Base-by-base conservation (phyloP, 2,113 vertebrate genomes). In the Nerophis ophidion region DNA sequence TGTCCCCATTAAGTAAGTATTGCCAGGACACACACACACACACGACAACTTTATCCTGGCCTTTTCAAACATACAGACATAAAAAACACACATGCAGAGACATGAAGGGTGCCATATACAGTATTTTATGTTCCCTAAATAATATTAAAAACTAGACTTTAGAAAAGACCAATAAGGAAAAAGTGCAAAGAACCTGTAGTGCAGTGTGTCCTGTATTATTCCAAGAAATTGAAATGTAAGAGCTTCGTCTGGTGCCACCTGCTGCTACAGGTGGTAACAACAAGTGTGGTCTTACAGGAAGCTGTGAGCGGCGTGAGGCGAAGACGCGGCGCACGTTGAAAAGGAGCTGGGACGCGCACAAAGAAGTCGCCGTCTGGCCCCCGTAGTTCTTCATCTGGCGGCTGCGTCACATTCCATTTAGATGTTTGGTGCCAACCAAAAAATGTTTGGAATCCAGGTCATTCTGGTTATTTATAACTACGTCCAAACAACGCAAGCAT, bases 1-100 rank as follows among this genome's bases (percentile, higher is more conserved):
- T n/a, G n/a, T n/a, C n/a, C n/a, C n/a, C n/a, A n/a, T n/a, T n/a
- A n/a, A n/a, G n/a, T n/a, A n/a, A n/a, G n/a, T n/a, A n/a, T n/a
- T n/a, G n/a, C n/a, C n/a, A n/a, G n/a, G n/a, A n/a, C 57, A 64
- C n/a, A 63, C n/a, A 60, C 26, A 64, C 69, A 69, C 63, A 76
- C 76, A 59, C 38, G 75, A 86, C 76, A 66, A 60, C 79, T 83
- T 74, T 72, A 82, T 82, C 68, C 72, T 73, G 61, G 63, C 61
- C 63, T 12, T 5, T 62, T 44, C 45, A 65, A 61, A 63, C 51
- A 36, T 58, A 57, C 57, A 47, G 17, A 51, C 40, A 8, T 49
- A 42, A 63, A 51, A 42, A 36, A 57, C 26, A 55, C 26, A 58
- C 6, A 51, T 11, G 62, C 0, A n/a, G 1, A 53, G 4, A 17